Conservation (phyloP, 1,140 invertebrate species). For the Schlechtendalia chinensis region DNA sequence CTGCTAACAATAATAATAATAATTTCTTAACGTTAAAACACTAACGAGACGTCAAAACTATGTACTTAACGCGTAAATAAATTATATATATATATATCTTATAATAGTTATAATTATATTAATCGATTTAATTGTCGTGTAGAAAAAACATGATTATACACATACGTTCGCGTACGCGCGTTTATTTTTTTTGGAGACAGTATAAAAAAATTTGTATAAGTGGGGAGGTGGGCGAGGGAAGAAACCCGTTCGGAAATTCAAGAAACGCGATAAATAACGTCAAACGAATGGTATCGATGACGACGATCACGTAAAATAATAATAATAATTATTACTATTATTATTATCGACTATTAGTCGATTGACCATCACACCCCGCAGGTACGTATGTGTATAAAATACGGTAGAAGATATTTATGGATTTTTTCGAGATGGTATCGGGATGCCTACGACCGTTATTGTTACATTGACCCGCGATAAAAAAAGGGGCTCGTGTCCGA, state of each 20-base stretch:
- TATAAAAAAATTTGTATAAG: neutral
- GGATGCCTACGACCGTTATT: too few species aligned
- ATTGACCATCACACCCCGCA: neutral
- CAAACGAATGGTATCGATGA: too few species aligned
- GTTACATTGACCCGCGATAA: too few species aligned
- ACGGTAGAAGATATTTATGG: neutral
- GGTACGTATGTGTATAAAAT: neutral
- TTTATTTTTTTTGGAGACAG: neutral
- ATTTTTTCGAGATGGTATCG: too few species aligned
- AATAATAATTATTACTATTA: too few species aligned
- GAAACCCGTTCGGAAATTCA: neutral
- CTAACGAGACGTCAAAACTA: neutral
- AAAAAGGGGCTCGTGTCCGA: too few species aligned
- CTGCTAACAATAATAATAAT: too few species aligned
- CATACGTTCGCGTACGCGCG: neutral
- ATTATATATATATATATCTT: neutral
- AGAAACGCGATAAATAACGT: neutral
- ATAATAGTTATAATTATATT: neutral
- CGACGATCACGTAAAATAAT: too few species aligned
- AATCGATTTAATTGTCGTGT: neutral
- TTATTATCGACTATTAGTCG: too few species aligned
- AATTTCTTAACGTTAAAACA: constrained; percentile 17
- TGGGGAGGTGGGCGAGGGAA: too few species aligned
- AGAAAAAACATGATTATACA: neutral
- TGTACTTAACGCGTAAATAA: constrained; percentile 1